Conservation (phyloP, 2,113 vertebrate genomes). For the Probosciger aterrimus region DNA sequence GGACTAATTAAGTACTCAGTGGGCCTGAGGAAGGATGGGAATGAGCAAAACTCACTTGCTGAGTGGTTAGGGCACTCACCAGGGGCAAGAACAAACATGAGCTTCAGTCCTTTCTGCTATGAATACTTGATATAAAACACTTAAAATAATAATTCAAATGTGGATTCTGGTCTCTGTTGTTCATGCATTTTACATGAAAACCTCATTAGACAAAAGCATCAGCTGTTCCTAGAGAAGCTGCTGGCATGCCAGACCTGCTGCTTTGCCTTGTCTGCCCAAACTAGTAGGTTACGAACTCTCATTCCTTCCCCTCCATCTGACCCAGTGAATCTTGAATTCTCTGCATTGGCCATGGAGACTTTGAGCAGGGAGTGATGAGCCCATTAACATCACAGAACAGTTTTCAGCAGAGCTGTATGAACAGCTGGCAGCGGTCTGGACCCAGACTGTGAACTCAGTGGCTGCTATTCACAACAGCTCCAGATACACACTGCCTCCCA, state of each 20-base stretch:
- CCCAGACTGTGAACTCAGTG: not conserved
- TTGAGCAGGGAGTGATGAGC: not conserved
- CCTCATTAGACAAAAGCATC: conserved; percentile 49
- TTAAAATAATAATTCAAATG: conserved; percentile 67
- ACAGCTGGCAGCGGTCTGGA: not conserved
- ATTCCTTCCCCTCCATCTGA: not conserved
- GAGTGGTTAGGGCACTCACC: conserved; percentile 17
- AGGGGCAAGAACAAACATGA: not conserved
- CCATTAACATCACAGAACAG: not conserved
- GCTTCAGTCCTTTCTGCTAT: conserved; percentile 11
- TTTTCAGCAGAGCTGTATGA: not conserved
- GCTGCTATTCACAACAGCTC: not conserved
- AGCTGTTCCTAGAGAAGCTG: not conserved
- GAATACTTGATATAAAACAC: conserved; percentile 48
- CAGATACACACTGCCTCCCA: not conserved
- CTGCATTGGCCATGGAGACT: not conserved
- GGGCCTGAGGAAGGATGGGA: not conserved
- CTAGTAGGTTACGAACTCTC: not conserved
- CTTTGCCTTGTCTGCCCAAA: not conserved
- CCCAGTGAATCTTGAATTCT: not conserved
- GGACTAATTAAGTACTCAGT: conserved; percentile 35
- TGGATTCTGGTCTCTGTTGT: conserved; percentile 48
- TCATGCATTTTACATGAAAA: conserved; percentile 63
- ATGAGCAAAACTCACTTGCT: conserved; percentile 12
- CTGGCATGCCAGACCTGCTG: not conserved